phyloP scores from a whole-genome alignment of 1,140 invertebrate species.

The Saccostrea glomerata region DNA sequence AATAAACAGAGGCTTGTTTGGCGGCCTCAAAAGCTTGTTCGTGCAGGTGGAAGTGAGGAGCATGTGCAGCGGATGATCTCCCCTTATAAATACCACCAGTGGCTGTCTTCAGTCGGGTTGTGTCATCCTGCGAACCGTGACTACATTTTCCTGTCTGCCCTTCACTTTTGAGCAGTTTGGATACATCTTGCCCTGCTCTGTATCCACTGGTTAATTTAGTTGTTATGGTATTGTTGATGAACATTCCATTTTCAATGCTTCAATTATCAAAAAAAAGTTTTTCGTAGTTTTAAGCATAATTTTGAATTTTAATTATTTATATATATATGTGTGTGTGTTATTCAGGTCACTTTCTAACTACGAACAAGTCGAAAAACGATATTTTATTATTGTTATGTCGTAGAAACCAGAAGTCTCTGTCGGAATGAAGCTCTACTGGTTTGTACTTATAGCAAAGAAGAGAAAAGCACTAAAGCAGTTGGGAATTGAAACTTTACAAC shows the following conservation, averaged over 20 bases:
- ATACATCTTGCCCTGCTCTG: background rate
- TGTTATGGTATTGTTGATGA: constrained; percentile 21
- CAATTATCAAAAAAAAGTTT: too few species aligned
- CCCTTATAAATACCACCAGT: constrained; percentile 35
- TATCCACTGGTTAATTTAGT: constrained; percentile 32
- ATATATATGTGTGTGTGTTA: too few species aligned
- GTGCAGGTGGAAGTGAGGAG: constrained; percentile 20
- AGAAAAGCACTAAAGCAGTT: too few species aligned
- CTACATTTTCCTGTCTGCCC: constrained; percentile 13
- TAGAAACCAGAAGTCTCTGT: too few species aligned
- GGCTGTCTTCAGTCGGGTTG: background rate
- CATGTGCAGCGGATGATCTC: background rate
- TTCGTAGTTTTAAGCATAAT: too few species aligned
- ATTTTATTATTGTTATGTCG: too few species aligned
- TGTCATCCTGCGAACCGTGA: constrained; percentile 13
- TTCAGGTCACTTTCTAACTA: too few species aligned
- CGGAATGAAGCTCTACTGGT: too few species aligned
- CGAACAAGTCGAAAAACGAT: too few species aligned
- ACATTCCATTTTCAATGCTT: background rate
- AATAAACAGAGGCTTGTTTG: background rate
- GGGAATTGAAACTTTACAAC: too few species aligned
- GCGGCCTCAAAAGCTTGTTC: background rate
- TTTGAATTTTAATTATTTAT: too few species aligned
- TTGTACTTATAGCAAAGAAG: too few species aligned
- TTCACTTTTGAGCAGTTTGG: background rate